phyloP scores from a whole-genome alignment of 2,888 invertebrate species.

The Petrolisthes cinctipes region DNA sequence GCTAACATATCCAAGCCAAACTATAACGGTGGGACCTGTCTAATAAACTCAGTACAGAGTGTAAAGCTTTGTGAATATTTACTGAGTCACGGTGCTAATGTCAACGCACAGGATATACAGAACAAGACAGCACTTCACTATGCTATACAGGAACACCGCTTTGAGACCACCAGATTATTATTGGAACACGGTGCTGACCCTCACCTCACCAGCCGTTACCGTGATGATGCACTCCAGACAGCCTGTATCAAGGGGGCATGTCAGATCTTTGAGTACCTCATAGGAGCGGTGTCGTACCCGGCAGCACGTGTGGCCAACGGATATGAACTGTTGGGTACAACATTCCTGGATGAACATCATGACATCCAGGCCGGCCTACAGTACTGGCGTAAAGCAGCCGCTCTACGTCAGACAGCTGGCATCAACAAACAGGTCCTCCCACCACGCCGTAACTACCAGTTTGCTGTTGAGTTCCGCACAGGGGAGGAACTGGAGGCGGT shows the following conservation, averaged over 20 bases:
- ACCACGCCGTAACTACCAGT: constrained; percentile 77
- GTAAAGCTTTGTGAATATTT: constrained; percentile 85
- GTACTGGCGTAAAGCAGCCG: constrained; percentile 85
- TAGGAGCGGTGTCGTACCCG: constrained; percentile 72
- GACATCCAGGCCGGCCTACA: constrained; percentile 75
- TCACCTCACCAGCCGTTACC: constrained; percentile 79
- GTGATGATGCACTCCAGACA: constrained; percentile 66
- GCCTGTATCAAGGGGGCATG: constrained; percentile 66
- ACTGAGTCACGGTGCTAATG: constrained; percentile 80
- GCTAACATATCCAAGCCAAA: constrained; percentile 88
- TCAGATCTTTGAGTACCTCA: constrained; percentile 64
- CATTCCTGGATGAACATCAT: constrained; percentile 83
- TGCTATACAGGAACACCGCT: constrained; percentile 80
- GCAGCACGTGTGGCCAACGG: constrained; percentile 84
- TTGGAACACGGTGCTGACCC: constrained; percentile 86
- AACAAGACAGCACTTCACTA: constrained; percentile 93
- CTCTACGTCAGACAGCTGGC: constrained; percentile 70
- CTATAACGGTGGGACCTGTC: constrained; percentile 91
- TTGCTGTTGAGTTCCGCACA: constrained; percentile 81
- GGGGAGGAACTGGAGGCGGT: constrained; percentile 79
- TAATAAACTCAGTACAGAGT: constrained; percentile 93
- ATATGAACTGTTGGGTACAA: constrained; percentile 88
- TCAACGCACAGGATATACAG: constrained; percentile 90
- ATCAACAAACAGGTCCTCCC: constrained; percentile 75
- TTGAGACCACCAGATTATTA: constrained; percentile 86